Evolutionary conservation across 2,888 invertebrate species (phyloP).

Genomic region (Andrena camellia): DNA sequence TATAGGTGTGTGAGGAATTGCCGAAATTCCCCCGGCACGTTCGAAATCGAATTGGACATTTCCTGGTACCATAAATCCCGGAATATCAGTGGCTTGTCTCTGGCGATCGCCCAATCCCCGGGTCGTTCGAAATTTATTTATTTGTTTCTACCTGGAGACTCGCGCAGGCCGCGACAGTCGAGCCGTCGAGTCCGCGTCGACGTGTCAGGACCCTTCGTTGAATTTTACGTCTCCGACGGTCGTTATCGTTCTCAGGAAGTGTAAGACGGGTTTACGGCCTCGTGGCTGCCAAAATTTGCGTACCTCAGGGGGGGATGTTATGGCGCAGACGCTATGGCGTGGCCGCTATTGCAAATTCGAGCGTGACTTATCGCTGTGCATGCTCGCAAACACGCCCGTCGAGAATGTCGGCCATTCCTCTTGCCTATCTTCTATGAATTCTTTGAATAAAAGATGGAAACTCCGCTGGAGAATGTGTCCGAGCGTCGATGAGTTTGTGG

Average conservation of each 20-base stretch:
- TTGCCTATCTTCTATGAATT: background rate
- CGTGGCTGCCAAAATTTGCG: conserved; percentile 49
- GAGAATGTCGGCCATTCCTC: conserved; percentile 38
- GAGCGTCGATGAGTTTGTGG: background rate
- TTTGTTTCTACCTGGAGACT: background rate
- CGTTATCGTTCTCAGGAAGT: background rate
- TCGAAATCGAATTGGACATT: conserved; percentile 17
- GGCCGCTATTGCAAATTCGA: conserved; percentile 37
- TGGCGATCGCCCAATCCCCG: background rate
- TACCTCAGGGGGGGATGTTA: background rate
- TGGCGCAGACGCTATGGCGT: background rate
- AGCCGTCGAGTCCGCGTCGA: no score
- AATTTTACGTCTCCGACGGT: background rate
- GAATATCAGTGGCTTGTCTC: background rate
- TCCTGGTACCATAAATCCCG: background rate
- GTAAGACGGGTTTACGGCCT: conserved; percentile 27
- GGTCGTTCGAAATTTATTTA: background rate
- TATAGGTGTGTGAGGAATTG: conserved; percentile 26
- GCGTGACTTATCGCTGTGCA: conserved; percentile 50
- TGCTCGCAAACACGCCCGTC: conserved; percentile 34
- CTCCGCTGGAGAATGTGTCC: background rate
- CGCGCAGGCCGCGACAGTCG: no score
- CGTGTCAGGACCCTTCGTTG: background rate
- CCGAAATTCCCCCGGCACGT: conserved; percentile 5
- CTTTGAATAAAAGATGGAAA: background rate